Percentiles rank a stretch among this genome's conserved stretches.
These are phyloP conservation scores for Drosophila affinis DNA, from an alignment of 2,888 invertebrate genomes.

Conservation along the genomic window DNA sequence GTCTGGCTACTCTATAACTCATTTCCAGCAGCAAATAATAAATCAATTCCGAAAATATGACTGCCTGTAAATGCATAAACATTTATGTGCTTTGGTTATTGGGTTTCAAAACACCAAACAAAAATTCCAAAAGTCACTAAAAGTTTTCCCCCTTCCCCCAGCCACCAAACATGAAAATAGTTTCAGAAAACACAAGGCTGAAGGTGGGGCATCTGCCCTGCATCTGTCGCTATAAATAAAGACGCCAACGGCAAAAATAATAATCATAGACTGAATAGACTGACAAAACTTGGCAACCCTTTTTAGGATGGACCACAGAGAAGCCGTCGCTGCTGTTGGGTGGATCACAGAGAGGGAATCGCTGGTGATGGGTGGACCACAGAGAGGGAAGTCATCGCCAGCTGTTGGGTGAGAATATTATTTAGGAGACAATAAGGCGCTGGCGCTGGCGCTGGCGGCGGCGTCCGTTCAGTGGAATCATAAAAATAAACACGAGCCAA, in stretches of 20 bases:
- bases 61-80: not conserved
- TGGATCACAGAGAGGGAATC: constrained; percentile 11
- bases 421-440: constrained; percentile 60
- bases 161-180: constrained; percentile 50
- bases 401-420: constrained; percentile 53
- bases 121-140: constrained; percentile 42
- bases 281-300: constrained; percentile 63
- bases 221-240: constrained; percentile 74
- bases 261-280: constrained; percentile 54
- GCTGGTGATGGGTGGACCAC: constrained; percentile 21
- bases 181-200: constrained; percentile 12
- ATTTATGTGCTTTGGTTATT: constrained; percentile 10
- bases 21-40: constrained; percentile 9
- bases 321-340: constrained; percentile 16
- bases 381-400: constrained; percentile 5
- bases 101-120: constrained; percentile 8
- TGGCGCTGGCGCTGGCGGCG: constrained; percentile 2
- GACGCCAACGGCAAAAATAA: constrained; percentile 55
- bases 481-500: constrained; percentile 61
- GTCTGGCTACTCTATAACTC: constrained; percentile 19
- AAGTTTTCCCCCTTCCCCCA: constrained; percentile 39
- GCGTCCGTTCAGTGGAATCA: constrained; percentile 37
- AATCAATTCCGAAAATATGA: constrained; percentile 17
- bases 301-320: constrained; percentile 41
- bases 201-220: constrained; percentile 56